Percentiles rank a stretch among this genome's conserved stretches.
phyloP scores from a whole-genome alignment of 2,113 vertebrate genomes.

The Elephantulus edwardii region DNA sequence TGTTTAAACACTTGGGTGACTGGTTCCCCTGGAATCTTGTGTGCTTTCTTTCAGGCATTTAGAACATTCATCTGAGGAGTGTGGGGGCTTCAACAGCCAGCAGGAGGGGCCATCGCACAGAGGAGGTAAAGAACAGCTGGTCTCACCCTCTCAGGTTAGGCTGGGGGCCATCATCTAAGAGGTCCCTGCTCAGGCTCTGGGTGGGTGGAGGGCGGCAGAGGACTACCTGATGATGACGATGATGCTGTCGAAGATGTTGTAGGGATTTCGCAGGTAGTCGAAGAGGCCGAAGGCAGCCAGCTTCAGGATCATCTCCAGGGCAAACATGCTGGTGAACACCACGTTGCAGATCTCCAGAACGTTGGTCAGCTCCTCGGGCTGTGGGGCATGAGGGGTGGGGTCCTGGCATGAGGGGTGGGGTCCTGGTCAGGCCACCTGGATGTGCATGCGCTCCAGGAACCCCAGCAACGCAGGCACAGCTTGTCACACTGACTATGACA shows the following conservation, averaged over 20 bases:
- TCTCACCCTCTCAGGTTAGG: not conserved
- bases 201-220: not conserved
- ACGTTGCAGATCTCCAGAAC: conserved; percentile 98
- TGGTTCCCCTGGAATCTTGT: not conserved
- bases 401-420: too few relatives aligned
- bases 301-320: conserved; percentile 98
- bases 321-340: conserved; percentile 99
- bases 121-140: not conserved
- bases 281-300: conserved; percentile 95
- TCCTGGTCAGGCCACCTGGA: not conserved
- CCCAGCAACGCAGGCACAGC: not conserved
- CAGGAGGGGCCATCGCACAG: not conserved
- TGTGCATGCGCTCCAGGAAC: not conserved
- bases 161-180: not conserved
- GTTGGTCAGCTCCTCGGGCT: conserved; percentile 98
- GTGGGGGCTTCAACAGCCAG: not conserved
- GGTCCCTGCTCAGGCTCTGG: fast-evolving
- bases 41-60: not conserved
- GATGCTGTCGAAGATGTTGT: conserved; percentile 97
- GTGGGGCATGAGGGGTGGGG: not conserved
- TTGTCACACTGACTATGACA: not conserved
- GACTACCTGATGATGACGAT: conserved; percentile 97
- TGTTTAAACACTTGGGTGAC: not conserved
- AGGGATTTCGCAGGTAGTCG: conserved; percentile 95
- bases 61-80: not conserved